Evolutionary conservation across 1,140 invertebrate species (phyloP), one percentile per base, ranked within the genome.

Genomic region (Aphaenogaster floridana): DNA sequence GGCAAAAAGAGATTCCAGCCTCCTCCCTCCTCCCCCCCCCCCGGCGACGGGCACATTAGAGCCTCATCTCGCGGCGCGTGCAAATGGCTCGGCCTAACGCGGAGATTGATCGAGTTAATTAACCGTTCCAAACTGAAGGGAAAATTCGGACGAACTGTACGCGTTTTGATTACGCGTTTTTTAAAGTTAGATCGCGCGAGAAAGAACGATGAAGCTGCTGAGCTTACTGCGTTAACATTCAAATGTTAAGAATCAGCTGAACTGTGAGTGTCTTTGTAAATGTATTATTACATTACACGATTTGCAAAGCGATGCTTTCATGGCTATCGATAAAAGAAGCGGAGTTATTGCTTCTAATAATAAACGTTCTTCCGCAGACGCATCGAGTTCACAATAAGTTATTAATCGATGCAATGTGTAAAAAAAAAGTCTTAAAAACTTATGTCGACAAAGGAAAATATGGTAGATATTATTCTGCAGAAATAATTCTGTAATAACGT

Each of bases 1-100:
- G 68, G 42, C 69, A 61, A 84, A 84, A 84, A 84, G 69, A 84
- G 80, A 74, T 59, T 83, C 28, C 50, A 45, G 48, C 9, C 36
- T 15, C 6, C 42, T 45, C 42, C 54, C 17, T 39, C 50, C 42
- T 45, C 42, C 54, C 17, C 50, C 6, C 3, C 8, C 42, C 28
- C 68, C 11, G 17, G 1, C 39, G 28, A 17, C 21, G 17, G 39
- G 15, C 15, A 45, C 42, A 59, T 74, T 59, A 48, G 28, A 74
- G 52, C 39, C 50, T 74, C 80, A 61, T 74, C 50, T 81, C 64
- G 48, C 50, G 63, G n/a, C 48, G 64, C 78, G 48, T 69, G 63
- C 45, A 74, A 83, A 83, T 69, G 64, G 48, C 50, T 28, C 63
- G 78, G 54, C 42, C 52, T 61, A 74, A 45, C 54, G n/a, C 42